Conservation (phyloP, 2,113 vertebrate species). For the Amazona guildingii region DNA sequence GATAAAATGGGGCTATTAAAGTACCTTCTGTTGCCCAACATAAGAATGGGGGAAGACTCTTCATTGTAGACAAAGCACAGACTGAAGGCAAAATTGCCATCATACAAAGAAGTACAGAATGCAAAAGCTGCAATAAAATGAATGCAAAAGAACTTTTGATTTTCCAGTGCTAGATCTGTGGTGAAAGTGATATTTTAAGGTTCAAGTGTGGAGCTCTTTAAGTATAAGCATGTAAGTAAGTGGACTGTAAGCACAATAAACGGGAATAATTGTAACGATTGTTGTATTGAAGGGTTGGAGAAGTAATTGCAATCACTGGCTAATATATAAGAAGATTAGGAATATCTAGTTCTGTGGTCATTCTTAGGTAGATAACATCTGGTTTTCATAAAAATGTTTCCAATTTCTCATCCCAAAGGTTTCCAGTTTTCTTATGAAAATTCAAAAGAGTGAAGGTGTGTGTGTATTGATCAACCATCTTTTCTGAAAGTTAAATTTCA, state of each 20-base stretch:
- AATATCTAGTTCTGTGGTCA: background rate
- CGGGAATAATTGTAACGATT: background rate
- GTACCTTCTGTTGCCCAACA: background rate
- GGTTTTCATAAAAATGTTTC: background rate
- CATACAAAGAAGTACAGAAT: background rate
- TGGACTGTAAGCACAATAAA: background rate
- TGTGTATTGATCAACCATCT: rapidly evolving
- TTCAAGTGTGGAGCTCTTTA: background rate
- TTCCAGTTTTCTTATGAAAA: background rate
- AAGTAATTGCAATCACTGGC: background rate
- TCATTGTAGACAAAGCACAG: background rate
- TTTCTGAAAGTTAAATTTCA: background rate
- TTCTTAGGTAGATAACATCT: background rate
- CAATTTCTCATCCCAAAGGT: background rate
- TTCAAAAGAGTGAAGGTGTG: background rate
- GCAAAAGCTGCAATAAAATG: background rate
- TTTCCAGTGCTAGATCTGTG: background rate
- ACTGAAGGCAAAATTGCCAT: background rate
- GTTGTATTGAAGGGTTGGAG: background rate
- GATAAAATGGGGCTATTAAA: slow-evolving; percentile 22
- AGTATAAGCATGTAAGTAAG: background rate
- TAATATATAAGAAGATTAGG: background rate
- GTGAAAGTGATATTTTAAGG: background rate
- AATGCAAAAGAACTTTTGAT: background rate
- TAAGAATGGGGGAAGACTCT: background rate